phyloP scores from a whole-genome alignment of 2,113 vertebrate genomes.

The Phyllopteryx taeniolatus region DNA sequence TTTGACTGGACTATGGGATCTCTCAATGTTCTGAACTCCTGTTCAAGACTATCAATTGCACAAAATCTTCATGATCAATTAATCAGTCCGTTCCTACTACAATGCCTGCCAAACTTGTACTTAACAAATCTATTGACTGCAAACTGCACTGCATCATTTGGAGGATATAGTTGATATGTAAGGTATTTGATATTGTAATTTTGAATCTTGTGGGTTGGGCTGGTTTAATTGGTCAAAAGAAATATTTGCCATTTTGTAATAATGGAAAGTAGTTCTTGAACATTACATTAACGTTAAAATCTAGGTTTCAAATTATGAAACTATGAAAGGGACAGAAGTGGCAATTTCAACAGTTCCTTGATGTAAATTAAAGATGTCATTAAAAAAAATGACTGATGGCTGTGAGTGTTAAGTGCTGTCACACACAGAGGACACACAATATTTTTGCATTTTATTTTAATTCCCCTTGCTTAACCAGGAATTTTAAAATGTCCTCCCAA shows the following conservation, averaged over 20 bases:
- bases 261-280: neutral
- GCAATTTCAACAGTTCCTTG: conserved; percentile 8
- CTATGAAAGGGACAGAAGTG: neutral
- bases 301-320: neutral
- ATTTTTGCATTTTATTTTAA: conserved; percentile 54
- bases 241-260: neutral
- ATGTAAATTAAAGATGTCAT: conserved; percentile 25
- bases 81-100: neutral
- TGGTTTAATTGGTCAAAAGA: neutral
- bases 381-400: neutral
- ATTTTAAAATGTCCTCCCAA: conserved; percentile 43
- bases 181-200: neutral
- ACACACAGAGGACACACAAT: conserved; percentile 7
- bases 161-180: neutral
- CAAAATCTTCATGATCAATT: neutral
- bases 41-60: neutral
- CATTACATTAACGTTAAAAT: neutral
- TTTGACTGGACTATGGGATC: neutral
- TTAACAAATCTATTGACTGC: too few relatives aligned
- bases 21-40: neutral
- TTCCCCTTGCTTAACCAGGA: conserved; percentile 40
- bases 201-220: neutral
- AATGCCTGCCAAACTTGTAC: neutral
- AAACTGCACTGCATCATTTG: neutral
- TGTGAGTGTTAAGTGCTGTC: neutral